phyloP scores from a whole-genome alignment of 37 sponge, comb jelly and placozoan species.

The Haliclona indistincta region DNA sequence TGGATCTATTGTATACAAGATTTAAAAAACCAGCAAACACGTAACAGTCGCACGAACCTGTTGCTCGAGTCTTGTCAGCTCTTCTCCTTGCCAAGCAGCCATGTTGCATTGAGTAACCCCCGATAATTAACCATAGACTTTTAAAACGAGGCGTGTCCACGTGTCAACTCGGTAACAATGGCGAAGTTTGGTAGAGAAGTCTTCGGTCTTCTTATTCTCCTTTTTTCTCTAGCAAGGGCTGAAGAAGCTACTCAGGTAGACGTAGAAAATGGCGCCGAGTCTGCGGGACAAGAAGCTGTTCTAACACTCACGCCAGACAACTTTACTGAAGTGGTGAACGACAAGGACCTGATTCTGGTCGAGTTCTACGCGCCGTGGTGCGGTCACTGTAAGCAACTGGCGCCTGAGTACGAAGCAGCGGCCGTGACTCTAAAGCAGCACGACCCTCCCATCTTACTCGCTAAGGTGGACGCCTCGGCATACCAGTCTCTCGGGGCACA shows the following conservation, averaged over 20 bases:
- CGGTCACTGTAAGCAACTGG: slow-evolving; percentile 78
- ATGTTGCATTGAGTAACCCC: too few species aligned
- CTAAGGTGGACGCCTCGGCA: slow-evolving; percentile 73
- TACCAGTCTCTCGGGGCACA: slow-evolving; percentile 31
- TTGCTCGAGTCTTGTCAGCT: too few species aligned
- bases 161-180: too few species aligned
- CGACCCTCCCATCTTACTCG: slow-evolving; percentile 49
- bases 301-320: slow-evolving; percentile 73
- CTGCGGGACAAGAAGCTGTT: slow-evolving; percentile 12
- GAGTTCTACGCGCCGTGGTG: slow-evolving; percentile 97
- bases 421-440: slow-evolving; percentile 38
- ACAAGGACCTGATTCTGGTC: slow-evolving; percentile 66
- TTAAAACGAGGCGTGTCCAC: too few species aligned
- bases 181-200: not conserved
- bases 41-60: too few species aligned
- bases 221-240: not conserved
- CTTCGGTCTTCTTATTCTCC: not conserved
- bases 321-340: slow-evolving; percentile 69
- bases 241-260: not conserved
- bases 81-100: too few species aligned
- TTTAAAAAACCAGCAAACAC: too few species aligned
- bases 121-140: too few species aligned
- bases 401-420: slow-evolving; percentile 74
- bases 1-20: too few species aligned
- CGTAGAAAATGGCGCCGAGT: not conserved